Conservation (phyloP, 2,113 vertebrate species). For the Semicossyphus pulcher region DNA sequence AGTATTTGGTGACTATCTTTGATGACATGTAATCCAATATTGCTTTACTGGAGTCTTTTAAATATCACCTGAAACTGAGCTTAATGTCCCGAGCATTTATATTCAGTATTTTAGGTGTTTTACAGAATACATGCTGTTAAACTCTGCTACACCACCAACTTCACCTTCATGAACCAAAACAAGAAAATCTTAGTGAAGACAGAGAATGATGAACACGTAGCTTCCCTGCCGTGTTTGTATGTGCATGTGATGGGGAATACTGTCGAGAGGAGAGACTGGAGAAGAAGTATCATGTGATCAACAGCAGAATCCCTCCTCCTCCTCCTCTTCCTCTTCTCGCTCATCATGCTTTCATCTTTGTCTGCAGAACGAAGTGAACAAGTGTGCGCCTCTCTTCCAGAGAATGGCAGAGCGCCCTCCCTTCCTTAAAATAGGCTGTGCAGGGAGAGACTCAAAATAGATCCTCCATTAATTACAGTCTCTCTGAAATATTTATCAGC, state of each 20-base stretch:
- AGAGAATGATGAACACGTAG: neutral
- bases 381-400: conserved; percentile 48
- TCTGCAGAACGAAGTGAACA: conserved; percentile 61
- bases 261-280: conserved; percentile 31
- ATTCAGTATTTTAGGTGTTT: neutral
- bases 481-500: conserved; percentile 79
- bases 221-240: conserved; percentile 8
- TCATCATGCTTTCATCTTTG: conserved; percentile 60
- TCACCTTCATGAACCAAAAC: neutral
- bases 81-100: neutral
- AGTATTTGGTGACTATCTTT: too few species aligned
- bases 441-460: conserved; percentile 78
- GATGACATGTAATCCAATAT: neutral
- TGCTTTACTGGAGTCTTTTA: neutral
- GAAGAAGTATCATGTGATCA: conserved; percentile 56
- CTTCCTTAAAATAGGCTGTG: conserved; percentile 72
- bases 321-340: conserved; percentile 12
- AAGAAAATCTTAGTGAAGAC: conserved; percentile 5
- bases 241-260: conserved; percentile 31
- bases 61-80: neutral
- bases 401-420: conserved; percentile 58
- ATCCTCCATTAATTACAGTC: conserved; percentile 77
- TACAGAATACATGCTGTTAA: conserved; percentile 1
- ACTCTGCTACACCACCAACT: neutral
- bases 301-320: conserved; percentile 46